Conservation (phyloP, 2,113 vertebrate species). For the Phyllostomus discolor region DNA sequence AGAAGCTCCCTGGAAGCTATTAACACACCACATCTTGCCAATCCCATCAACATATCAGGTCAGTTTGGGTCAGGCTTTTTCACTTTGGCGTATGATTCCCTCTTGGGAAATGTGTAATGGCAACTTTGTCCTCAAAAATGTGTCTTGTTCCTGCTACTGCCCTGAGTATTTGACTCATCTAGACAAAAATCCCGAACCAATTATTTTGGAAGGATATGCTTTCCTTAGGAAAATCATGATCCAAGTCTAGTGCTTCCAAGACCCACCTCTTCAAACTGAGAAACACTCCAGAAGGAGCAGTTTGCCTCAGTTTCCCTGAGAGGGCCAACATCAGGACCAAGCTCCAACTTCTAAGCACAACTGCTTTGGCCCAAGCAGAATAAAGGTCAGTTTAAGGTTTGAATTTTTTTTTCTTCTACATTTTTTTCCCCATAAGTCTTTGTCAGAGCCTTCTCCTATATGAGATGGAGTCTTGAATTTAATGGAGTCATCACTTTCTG, state of each 20-base stretch:
- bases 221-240: background rate
- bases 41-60: background rate
- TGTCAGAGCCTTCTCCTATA: background rate
- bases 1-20: background rate
- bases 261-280: background rate
- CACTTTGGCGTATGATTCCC: background rate
- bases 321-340: background rate
- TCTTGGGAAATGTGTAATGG: background rate
- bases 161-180: background rate
- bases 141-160: background rate
- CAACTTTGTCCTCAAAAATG: background rate
- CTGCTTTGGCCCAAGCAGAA: background rate
- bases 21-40: background rate
- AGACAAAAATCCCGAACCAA: conserved; percentile 28
- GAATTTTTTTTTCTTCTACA: background rate
- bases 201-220: conserved; percentile 24
- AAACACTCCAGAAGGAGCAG: background rate
- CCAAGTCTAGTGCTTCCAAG: background rate
- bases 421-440: background rate
- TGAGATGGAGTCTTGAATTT: background rate
- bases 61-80: background rate
- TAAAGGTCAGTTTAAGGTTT: background rate
- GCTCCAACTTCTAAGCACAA: background rate
- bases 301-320: background rate
- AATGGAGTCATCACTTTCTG: background rate